Evolutionary conservation across 2,113 vertebrate genomes (phyloP).

Genomic region (Thamnophis sirtalis): DNA sequence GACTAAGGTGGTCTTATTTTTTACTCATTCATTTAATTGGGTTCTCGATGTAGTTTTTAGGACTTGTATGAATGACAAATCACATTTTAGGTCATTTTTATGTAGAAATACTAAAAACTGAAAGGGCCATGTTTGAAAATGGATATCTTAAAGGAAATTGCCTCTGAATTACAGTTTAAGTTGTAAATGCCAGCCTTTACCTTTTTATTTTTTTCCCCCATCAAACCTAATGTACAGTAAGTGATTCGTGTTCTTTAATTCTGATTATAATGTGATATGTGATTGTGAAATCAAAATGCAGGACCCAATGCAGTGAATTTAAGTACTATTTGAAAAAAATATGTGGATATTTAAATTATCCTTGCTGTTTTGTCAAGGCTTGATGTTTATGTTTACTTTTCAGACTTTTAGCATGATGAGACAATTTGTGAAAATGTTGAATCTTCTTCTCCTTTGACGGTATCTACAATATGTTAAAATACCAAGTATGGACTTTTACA

Average conservation of each 20-base stretch:
- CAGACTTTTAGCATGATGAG: not conserved
- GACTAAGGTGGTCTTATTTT: not conserved
- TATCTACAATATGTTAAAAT: not conserved
- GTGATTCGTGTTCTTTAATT: not conserved
- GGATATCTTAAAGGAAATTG: not conserved
- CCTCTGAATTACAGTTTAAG: not conserved
- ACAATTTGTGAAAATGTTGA: not conserved
- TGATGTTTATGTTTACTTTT: not conserved
- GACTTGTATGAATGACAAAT: not conserved
- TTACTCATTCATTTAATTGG: not conserved
- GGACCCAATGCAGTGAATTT: not conserved
- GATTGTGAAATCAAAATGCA: not conserved
- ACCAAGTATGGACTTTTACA: not conserved
- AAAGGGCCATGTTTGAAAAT: not conserved
- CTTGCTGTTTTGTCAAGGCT: not conserved
- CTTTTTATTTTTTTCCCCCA: not conserved
- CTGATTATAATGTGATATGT: not conserved
- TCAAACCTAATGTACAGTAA: not conserved
- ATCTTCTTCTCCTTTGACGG: not conserved
- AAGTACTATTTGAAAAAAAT: not conserved
- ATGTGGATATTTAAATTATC: not conserved
- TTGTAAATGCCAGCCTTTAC: not conserved
- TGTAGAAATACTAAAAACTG: not conserved
- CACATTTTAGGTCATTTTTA: not conserved
- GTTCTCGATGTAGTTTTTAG: not conserved